Base-by-base conservation (phyloP, 1,140 invertebrate species). In the Drosophila erecta region DNA sequence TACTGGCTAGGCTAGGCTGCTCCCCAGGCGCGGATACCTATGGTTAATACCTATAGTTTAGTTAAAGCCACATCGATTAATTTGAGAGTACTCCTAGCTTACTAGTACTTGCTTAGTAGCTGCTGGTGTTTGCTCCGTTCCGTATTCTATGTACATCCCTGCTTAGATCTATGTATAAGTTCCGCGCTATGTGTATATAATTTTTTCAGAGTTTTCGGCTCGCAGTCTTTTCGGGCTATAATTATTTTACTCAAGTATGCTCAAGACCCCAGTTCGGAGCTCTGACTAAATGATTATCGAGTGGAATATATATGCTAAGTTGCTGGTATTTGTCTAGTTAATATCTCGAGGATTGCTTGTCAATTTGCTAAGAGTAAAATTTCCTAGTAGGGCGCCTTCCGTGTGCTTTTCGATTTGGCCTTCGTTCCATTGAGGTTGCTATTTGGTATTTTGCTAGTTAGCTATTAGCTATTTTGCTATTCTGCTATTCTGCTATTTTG, bases 61-160 rank as follows among this genome's bases (percentile, higher is more conserved):
- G 69, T 90, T 90, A 90, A 90, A 90, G 87, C 87, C 87, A 90
- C 87, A 90, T 90, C 79, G 77, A 90, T 84, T 73, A 90, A 84
- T 73, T 77, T 70, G 76, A 77, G 72, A 60, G 71, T 76, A 60
- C 57, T 44, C 47, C 56, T 58, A 53, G 35, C 15, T 50, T 71
- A 27, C 24, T 30, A 30, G 27, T 10, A 30, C 27, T 66, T 44
- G 50, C 59, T 60, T 38, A 12, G 3, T 38, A 38, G 20, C 8
- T 12, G 54, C 66, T 73, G 66, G 66, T 70, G 64, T 65, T 67
- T 57, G 49, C 53, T 61, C 56, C 66, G 44, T 75, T 72, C 43
- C 51, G 57, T 38, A n/a, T 51, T 15, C 20, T 44, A 69, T 61
- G 43, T 73, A 60, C 58, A 78, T 35, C n/a, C 51, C 38, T 69